These are phyloP conservation scores for Orthonyx spaldingii DNA, from an alignment of 2,113 vertebrate genomes.

Conservation along the genomic window DNA sequence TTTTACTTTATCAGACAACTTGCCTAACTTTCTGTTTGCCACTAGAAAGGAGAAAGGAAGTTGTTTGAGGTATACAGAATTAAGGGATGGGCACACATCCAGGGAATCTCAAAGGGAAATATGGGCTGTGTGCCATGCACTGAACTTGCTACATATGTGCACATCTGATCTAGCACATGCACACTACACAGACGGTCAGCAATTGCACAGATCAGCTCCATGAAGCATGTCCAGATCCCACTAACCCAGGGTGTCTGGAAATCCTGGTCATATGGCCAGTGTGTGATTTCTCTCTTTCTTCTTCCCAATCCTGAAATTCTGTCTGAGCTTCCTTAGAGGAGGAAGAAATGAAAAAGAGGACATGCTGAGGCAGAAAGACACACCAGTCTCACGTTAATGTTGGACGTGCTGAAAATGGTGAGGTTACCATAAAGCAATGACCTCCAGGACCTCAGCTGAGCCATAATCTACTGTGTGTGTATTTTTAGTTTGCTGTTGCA, in stretches of 20 bases:
- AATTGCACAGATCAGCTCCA: not conserved
- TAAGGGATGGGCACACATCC: not conserved
- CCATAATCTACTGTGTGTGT: not conserved
- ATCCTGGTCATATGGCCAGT: not conserved
- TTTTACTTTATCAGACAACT: not conserved
- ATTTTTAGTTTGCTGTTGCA: conserved; percentile 21
- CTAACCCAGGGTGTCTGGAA: not conserved
- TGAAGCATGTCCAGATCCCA: not conserved
- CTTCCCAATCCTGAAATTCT: not conserved
- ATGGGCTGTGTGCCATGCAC: not conserved
- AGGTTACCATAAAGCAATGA: not conserved
- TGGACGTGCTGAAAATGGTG: not conserved
- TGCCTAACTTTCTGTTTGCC: not conserved
- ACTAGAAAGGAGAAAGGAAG: not conserved
- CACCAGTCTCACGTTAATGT: not conserved
- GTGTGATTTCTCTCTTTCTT: not conserved
- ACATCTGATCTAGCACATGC: not conserved
- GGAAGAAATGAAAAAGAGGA: not conserved
- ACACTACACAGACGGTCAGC: not conserved
- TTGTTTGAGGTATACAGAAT: not conserved
- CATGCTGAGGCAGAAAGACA: not conserved
- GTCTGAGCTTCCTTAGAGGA: not conserved
- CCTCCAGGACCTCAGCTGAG: not conserved
- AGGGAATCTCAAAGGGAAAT: conserved; percentile 25
- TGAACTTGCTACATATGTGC: conserved; percentile 15